These are phyloP conservation scores for Sturnira hondurensis DNA, from an alignment of 2,113 vertebrate species.

Conservation along the genomic window DNA sequence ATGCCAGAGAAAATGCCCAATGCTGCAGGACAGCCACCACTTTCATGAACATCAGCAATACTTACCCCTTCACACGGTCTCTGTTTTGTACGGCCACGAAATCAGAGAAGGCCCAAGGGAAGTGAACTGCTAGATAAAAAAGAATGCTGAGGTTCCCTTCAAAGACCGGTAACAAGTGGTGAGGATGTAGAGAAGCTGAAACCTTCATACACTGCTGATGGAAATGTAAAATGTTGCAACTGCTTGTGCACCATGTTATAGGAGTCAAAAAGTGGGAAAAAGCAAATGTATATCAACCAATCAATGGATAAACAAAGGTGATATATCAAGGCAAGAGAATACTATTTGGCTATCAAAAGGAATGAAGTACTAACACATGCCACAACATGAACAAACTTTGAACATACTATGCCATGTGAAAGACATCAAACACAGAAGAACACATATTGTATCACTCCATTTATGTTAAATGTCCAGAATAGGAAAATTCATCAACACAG, in stretches of 20 bases:
- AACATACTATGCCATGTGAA: background rate
- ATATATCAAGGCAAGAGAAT: background rate
- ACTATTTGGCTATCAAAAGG: background rate
- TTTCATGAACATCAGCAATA: background rate
- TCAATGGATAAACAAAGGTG: background rate
- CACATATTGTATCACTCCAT: background rate
- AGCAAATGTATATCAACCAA: background rate
- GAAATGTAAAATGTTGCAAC: too few species aligned
- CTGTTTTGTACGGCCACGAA: background rate
- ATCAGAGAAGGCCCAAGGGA: background rate
- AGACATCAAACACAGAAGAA: background rate
- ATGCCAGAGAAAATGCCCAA: background rate
- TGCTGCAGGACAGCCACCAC: background rate
- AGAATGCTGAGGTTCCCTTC: background rate
- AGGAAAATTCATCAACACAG: background rate
- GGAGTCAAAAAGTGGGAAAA: background rate
- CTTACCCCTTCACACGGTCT: background rate
- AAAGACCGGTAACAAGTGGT: background rate
- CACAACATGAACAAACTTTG: background rate
- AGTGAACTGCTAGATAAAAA: slow-evolving; percentile 11
- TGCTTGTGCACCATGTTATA: too few species aligned
- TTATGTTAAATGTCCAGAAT: background rate
- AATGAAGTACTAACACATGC: background rate
- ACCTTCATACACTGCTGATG: background rate
- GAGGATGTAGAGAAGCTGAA: background rate